Conservation (phyloP, 1,140 invertebrate species). For the Ectropis grisescens region DNA sequence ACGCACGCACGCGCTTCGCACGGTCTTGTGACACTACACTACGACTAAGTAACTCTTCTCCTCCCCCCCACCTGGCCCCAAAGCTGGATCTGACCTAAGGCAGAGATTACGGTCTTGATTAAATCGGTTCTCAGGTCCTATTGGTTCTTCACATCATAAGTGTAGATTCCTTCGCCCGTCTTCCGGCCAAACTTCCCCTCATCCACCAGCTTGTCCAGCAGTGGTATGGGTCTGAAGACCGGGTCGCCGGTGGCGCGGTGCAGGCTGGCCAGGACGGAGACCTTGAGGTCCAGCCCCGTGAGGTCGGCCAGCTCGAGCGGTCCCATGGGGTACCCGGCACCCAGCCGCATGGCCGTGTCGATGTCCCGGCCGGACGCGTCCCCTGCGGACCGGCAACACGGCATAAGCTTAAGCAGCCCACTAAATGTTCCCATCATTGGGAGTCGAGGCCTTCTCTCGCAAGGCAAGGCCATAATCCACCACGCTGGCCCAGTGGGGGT, state of each 20-base stretch:
- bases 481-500: no score
- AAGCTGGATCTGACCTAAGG: no score
- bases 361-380: constrained; percentile 80
- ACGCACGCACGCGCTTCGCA: no score
- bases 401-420: no score
- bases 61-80: no score
- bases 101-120: no score
- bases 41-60: no score
- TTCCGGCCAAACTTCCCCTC: constrained; percentile 87
- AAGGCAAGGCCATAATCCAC: no score
- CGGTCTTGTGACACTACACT: no score
- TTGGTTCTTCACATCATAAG: constrained; percentile 68
- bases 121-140: no score
- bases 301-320: constrained; percentile 85
- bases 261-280: constrained; percentile 77
- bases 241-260: constrained; percentile 79
- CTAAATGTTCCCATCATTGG: no score
- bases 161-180: constrained; percentile 87
- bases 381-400: constrained; percentile 47
- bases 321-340: constrained; percentile 88
- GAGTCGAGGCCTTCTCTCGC: no score
- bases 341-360: constrained; percentile 87
- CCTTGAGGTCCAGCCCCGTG: constrained; percentile 80
- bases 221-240: constrained; percentile 74
- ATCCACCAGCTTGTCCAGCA: constrained; percentile 78